Base-by-base conservation (phyloP, 2,797 vertebrate genomes). In the Coregonus suidteri region DNA sequence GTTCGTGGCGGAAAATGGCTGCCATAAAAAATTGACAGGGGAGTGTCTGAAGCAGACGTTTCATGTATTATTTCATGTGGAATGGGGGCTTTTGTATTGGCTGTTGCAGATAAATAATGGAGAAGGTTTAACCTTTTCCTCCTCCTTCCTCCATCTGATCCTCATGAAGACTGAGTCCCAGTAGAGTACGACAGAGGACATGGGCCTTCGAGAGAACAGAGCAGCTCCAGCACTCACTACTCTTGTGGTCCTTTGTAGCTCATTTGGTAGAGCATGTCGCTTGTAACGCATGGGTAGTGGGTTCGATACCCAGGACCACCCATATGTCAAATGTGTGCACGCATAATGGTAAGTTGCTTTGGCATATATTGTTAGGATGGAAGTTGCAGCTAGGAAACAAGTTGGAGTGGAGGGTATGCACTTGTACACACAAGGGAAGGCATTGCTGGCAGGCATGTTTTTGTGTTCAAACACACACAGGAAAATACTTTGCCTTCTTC, bases 61-160 rank as follows among this genome's bases (percentile, higher is more conserved):
- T 90, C 83, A 88, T 86, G 81, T 87, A 85, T 86, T 85, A 88
- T 88, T 88, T 89, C 84, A 90, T 87, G 82, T 83, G 78, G 79
- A 91, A 88, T 85, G 51, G 79, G 77, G 67, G 80, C 81, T 34
- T 81, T 87, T 84, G 1, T 71, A 82, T 77, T 30, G 73, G 71
- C 82, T 77, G 84, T 81, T 75, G 76, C 75, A 52, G 76, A 87
- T 90, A 4, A 83, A 90, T 88, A 86, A 87, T 87, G 80, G 71
- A 91, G 34, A 25, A 31, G 25, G 25, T 1, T 75, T 84, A 88
- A 88, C 73, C 65, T 71, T 74, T 25, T 73, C 70, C 37, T 20
- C 54, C n/a, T 67, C 80, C n/a, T 31, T 73, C 35, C 20, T 80
- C 67, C 64, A 66, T 54, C n/a, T 56, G 73, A 15, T 6, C 35